Base-by-base conservation (phyloP, 2,888 invertebrate genomes). In the Phalera bucephala region DNA sequence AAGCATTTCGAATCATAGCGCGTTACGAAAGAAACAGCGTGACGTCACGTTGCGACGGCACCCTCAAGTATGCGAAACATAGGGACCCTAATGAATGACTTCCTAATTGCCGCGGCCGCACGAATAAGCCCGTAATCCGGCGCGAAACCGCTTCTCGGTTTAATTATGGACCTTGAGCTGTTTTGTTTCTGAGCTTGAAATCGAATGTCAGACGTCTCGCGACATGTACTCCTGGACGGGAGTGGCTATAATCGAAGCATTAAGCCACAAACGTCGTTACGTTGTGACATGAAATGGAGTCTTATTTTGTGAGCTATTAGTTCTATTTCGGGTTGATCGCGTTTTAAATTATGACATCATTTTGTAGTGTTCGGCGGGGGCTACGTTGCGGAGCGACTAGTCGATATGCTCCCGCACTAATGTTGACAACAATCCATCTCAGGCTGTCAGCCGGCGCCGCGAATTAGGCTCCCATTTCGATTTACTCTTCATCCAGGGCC, bases 1-100 rank as follows among this genome's bases (percentile, higher is more conserved):
- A 70, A 62, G 64, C 58, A 65, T 65, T 62, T 55, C 43, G 51
- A 68, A 67, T 68, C 53, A 62, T 67, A 64, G 62, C 63, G 59
- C 57, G 66, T 70, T 70, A 69, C 66, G 65, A 77, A 79, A 80
- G 77, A 75, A 71, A 62, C 68, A 56, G 52, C 54, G 64, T 80
- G 81, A 84, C 82, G 81, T 82, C 78, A 82, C 74, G 62, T 61
- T 60, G 68, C 72, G 68, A 64, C 72, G 81, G 86, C 86, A 89
- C 88, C 89, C 89, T 85, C 80, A 76, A 84, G 87, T 88, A 87
- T 89, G 87, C 86, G 72, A 85, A 89, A 88, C 87, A 87, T 88
- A 87, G 87, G 89, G 88, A 84, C 80, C 86, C 79, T 88, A 88
- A 89, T 89, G 89, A 89, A 87, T 79, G 80, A 89, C 89, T 89